phyloP scores from a whole-genome alignment of 2,888 invertebrate species.

The Drosophila hamatofila region DNA sequence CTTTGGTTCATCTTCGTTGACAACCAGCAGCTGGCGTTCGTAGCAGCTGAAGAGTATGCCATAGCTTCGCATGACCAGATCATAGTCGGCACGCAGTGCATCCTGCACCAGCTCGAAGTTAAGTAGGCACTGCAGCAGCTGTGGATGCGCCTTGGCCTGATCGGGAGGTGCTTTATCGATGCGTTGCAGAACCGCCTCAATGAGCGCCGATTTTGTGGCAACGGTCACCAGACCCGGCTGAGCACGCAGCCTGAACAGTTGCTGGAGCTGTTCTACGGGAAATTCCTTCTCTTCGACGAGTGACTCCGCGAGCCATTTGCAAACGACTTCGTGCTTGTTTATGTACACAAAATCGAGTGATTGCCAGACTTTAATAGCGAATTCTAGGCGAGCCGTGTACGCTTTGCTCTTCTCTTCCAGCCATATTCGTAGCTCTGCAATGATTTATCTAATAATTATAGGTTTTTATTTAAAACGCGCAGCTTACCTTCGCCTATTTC shows the following conservation, averaged over 20 bases:
- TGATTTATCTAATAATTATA: background rate
- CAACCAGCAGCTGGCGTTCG: slow-evolving; percentile 58
- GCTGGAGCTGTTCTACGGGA: slow-evolving; percentile 39
- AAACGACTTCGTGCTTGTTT: slow-evolving; percentile 82
- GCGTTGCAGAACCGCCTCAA: slow-evolving; percentile 52
- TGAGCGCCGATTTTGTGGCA: slow-evolving; percentile 64
- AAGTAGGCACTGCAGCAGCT: slow-evolving; percentile 63
- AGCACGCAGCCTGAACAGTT: slow-evolving; percentile 67
- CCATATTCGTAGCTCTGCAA: slow-evolving; percentile 82
- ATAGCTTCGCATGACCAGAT: slow-evolving; percentile 60
- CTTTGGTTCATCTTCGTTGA: background rate
- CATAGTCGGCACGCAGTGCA: slow-evolving; percentile 69
- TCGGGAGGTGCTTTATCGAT: background rate
- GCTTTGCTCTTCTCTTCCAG: slow-evolving; percentile 74
- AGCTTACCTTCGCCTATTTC: slow-evolving; percentile 64
- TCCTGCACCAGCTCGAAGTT: slow-evolving; percentile 81
- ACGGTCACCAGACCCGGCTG: slow-evolving; percentile 77
- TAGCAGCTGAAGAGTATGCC: slow-evolving; percentile 71
- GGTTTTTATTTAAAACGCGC: background rate
- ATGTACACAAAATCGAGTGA: slow-evolving; percentile 81
- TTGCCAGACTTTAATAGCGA: slow-evolving; percentile 84
- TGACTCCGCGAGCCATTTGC: slow-evolving; percentile 74
- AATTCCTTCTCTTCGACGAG: slow-evolving; percentile 13
- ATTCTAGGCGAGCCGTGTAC: slow-evolving; percentile 77
- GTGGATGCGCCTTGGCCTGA: slow-evolving; percentile 33